Evolutionary conservation across 2,113 vertebrate genomes (phyloP).

Genomic region (Pluvialis apricaria): DNA sequence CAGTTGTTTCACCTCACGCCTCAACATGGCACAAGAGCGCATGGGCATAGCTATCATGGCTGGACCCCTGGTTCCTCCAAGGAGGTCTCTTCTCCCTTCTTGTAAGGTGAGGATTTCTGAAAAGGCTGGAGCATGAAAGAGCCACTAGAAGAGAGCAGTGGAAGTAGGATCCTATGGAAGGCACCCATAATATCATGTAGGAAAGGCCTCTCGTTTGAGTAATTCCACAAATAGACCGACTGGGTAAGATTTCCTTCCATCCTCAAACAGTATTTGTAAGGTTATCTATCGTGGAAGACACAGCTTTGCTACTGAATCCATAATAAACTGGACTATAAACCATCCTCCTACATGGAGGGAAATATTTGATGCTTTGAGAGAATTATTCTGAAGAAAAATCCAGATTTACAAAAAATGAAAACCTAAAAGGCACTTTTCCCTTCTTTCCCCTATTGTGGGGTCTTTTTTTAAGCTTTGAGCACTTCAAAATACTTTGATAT

Average conservation of each 20-base stretch:
- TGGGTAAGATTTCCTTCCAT: not conserved
- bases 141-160: not conserved
- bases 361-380: not conserved
- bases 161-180: not conserved
- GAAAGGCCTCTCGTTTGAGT: not conserved
- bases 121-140: not conserved
- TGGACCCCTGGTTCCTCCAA: no score
- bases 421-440: not conserved
- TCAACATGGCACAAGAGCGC: not conserved
- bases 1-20: not conserved
- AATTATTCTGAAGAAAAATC: not conserved
- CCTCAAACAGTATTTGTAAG: not conserved
- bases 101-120: not conserved
- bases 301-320: not conserved
- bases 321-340: not conserved
- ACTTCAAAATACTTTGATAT: not conserved
- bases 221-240: not conserved
- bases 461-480: not conserved
- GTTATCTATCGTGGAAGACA: not conserved
- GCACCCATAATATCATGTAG: not conserved
- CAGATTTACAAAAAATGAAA: not conserved
- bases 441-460: not conserved
- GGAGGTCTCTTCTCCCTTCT: not conserved
- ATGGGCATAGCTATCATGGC: not conserved
- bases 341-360: rapidly evolving